A percentile compares a stretch with the other conserved stretches of the same genome.
Conservation (phyloP, 2,113 vertebrate genomes). For the Ondatra zibethicus region DNA sequence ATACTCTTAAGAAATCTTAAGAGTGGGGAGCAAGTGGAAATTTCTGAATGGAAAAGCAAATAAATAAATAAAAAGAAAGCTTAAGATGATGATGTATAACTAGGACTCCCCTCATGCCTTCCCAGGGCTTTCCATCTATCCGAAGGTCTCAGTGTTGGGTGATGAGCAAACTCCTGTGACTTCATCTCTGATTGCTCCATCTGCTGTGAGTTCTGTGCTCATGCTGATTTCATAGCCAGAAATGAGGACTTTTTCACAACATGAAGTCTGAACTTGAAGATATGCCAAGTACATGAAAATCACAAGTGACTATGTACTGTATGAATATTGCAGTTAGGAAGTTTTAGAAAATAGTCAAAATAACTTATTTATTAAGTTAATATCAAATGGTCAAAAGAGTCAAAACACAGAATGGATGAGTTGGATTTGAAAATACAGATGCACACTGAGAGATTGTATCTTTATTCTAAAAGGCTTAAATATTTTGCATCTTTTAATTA, state of each 20-base stretch:
- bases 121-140: neutral
- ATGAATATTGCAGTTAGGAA: neutral
- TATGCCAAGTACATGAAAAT: neutral
- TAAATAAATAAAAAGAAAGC: too few species aligned
- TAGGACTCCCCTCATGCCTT: neutral
- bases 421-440: neutral
- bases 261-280: conserved; percentile 20
- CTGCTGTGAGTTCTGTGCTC: neutral
- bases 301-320: neutral
- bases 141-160: neutral
- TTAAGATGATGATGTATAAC: neutral
- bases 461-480: neutral
- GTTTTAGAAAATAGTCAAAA: neutral
- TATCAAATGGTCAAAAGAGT: neutral
- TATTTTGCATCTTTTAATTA: neutral
- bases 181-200: neutral
- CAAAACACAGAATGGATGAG: neutral
- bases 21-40: too few species aligned
- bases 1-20: neutral
- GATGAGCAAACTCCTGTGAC: neutral
- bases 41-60: too few species aligned
- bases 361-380: neutral
- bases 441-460: neutral
- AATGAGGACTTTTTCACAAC: neutral
- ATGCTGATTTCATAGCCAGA: neutral